Conservation (phyloP, 1,140 invertebrate genomes). For the Heliconius himera region DNA sequence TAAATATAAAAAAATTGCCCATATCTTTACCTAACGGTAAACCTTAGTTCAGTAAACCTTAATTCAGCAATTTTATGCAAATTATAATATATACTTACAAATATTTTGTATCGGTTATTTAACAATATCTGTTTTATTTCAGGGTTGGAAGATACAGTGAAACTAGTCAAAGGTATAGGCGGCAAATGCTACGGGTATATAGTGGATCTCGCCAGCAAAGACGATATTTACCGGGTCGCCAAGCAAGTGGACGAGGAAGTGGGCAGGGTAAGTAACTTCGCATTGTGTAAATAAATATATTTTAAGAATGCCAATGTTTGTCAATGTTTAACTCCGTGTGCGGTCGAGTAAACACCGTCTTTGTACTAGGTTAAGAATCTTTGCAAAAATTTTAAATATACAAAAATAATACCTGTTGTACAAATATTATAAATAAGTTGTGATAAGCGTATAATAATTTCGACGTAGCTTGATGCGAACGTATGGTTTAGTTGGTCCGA, state of each 20-base stretch:
- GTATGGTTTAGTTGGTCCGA: too few relatives aligned
- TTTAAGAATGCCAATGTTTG: not conserved
- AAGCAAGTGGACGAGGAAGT: slow-evolving; percentile 91
- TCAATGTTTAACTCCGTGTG: not conserved
- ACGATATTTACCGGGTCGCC: slow-evolving; percentile 92
- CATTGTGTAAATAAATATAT: slow-evolving; percentile 20
- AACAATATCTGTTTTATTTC: slow-evolving; percentile 56
- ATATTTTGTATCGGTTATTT: not conserved
- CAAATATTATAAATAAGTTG: not conserved
- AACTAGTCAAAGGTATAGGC: slow-evolving; percentile 86
- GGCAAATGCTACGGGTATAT: slow-evolving; percentile 88
- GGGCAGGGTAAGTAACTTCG: slow-evolving; percentile 85
- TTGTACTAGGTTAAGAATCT: not conserved
- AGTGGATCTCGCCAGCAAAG: slow-evolving; percentile 90
- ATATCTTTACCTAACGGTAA: too few relatives aligned
- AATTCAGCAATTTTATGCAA: too few relatives aligned
- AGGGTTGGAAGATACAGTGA: slow-evolving; percentile 90
- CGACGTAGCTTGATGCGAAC: too few relatives aligned
- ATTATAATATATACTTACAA: too few relatives aligned
- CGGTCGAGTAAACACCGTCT: not conserved
- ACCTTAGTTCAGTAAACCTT: too few relatives aligned
- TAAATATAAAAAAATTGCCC: too few relatives aligned
- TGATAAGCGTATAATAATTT: too few relatives aligned
- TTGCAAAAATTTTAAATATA: not conserved
- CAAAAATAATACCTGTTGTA: not conserved